Percentiles rank a stretch among this genome's conserved stretches.
phyloP scores from a whole-genome alignment of 2,888 invertebrate genomes.

The Drosophila engyochracea region DNA sequence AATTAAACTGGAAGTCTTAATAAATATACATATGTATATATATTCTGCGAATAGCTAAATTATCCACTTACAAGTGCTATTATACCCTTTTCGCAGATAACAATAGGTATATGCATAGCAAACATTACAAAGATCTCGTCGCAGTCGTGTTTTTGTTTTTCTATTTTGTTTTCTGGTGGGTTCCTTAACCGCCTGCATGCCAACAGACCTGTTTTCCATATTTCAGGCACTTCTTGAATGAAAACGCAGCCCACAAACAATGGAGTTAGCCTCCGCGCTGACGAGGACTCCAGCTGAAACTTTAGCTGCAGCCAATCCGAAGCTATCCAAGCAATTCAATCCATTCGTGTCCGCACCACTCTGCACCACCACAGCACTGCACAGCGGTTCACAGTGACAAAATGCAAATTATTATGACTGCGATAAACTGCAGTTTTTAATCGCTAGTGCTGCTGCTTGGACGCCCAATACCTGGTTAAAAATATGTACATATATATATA shows the following conservation, averaged over 20 bases:
- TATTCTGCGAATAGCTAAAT: background rate
- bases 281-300: constrained; percentile 51
- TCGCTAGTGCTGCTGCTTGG: constrained; percentile 64
- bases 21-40: background rate
- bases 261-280: constrained; percentile 27
- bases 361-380: constrained; percentile 6
- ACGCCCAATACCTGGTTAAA: constrained; percentile 55
- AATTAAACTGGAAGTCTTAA: too few relatives aligned
- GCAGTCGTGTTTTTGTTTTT: constrained; percentile 31
- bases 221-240: constrained; percentile 69
- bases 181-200: constrained; percentile 68
- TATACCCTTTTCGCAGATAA: background rate
- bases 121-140: constrained; percentile 13
- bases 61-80: background rate
- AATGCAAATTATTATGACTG: constrained; percentile 80
- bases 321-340: constrained; percentile 31
- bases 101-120: constrained; percentile 6
- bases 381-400: constrained; percentile 69
- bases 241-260: constrained; percentile 70
- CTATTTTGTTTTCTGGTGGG: constrained; percentile 6
- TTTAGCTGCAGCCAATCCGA: constrained; percentile 48
- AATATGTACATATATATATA: constrained; percentile 19
- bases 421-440: constrained; percentile 80
- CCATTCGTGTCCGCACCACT: constrained; percentile 11
- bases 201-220: constrained; percentile 77